Evolutionary conservation across 2,113 vertebrate species (phyloP).

Genomic region (Psammodynastes pulverulentus): DNA sequence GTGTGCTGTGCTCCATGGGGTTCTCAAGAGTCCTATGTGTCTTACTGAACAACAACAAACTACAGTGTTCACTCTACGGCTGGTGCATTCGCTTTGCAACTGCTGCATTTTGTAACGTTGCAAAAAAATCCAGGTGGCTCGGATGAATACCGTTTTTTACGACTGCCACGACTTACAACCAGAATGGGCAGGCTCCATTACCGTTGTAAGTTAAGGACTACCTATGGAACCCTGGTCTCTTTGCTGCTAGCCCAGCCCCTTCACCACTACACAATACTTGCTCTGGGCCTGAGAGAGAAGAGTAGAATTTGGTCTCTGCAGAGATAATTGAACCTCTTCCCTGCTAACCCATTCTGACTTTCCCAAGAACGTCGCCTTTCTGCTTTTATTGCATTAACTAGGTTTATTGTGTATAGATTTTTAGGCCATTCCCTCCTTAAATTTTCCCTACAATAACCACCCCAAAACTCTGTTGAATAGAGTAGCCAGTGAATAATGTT

Average conservation of each 20-base stretch:
- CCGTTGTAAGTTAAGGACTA: neutral
- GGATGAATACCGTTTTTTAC: neutral
- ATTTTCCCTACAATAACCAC: neutral
- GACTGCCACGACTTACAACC: too few species aligned
- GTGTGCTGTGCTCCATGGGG: too few species aligned
- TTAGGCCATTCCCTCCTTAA: neutral
- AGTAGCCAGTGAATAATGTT: neutral
- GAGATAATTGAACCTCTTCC: neutral
- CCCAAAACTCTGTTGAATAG: neutral
- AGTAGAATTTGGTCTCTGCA: neutral
- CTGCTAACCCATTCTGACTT: neutral
- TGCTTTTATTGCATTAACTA: neutral
- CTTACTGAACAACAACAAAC: too few species aligned
- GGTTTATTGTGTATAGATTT: neutral
- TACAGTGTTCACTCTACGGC: too few species aligned
- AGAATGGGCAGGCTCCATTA: neutral
- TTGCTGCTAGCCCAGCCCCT: neutral
- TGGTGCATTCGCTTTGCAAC: too few species aligned
- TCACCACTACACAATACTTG: neutral
- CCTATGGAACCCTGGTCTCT: neutral
- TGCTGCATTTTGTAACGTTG: too few species aligned
- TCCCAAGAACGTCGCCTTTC: neutral
- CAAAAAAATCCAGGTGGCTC: neutral
- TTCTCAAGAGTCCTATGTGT: too few species aligned
- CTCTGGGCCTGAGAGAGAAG: neutral